phyloP scores from a whole-genome alignment of 1,140 invertebrate species.

The Lepeophtheirus salmonis region DNA sequence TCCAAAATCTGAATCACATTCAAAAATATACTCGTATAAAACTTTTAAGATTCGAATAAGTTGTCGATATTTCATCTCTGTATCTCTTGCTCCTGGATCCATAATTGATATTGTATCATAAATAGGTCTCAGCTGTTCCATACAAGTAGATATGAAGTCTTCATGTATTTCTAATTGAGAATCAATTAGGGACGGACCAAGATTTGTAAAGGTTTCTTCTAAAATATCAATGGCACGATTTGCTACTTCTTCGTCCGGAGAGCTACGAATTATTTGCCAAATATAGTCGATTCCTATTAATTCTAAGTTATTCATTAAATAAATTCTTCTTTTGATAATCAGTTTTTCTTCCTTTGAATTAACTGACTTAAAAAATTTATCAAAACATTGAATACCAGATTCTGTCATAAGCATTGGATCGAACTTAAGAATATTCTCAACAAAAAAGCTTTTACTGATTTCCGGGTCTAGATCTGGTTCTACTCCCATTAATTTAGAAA shows the following conservation, averaged over 20 bases:
- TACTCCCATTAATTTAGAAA: slow-evolving; percentile 93
- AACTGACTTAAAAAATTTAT: slow-evolving; percentile 89
- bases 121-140: slow-evolving; percentile 54
- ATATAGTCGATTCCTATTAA: slow-evolving; percentile 89
- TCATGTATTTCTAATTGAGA: slow-evolving; percentile 62
- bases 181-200: slow-evolving; percentile 60
- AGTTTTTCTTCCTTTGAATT: slow-evolving; percentile 88
- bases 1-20: slow-evolving; percentile 79
- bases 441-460: slow-evolving; percentile 89
- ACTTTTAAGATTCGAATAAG: slow-evolving; percentile 87
- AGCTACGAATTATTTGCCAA: slow-evolving; percentile 67
- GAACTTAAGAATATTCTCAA: slow-evolving; percentile 77
- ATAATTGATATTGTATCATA: slow-evolving; percentile 47
- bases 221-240: slow-evolving; percentile 71
- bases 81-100: slow-evolving; percentile 36
- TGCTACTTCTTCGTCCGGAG: slow-evolving; percentile 77
- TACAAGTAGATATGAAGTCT: slow-evolving; percentile 65
- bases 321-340: slow-evolving; percentile 58
- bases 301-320: slow-evolving; percentile 48
- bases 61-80: slow-evolving; percentile 36
- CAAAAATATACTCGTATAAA: slow-evolving; percentile 80
- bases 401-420: slow-evolving; percentile 79
- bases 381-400: slow-evolving; percentile 83
- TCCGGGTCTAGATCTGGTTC: slow-evolving; percentile 90
- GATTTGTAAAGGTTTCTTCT: slow-evolving; percentile 79